These are phyloP conservation scores for Isichthys henryi DNA, from an alignment of 2,113 vertebrate genomes.

Conservation along the genomic window DNA sequence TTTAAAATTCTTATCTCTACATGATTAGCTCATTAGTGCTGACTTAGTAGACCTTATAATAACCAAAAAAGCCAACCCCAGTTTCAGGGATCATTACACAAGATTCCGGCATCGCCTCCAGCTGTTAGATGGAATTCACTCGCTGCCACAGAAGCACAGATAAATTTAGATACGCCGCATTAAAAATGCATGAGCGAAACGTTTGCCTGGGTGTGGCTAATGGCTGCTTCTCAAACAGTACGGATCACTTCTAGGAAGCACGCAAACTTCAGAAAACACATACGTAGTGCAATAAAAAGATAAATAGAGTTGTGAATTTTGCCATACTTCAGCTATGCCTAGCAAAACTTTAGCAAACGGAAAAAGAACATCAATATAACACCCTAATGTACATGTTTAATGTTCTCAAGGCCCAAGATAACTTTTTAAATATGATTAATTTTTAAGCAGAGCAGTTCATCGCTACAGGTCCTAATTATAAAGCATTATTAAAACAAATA, in stretches of 20 bases:
- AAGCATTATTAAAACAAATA: not conserved
- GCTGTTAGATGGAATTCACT: slow-evolving; percentile 24
- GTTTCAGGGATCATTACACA: slow-evolving; percentile 46
- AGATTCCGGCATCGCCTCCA: slow-evolving; percentile 38
- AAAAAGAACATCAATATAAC: not conserved
- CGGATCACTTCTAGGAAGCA: slow-evolving; percentile 36
- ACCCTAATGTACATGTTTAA: not conserved
- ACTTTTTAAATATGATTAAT: not conserved
- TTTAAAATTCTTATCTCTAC: slow-evolving; percentile 27
- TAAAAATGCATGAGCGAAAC: slow-evolving; percentile 42
- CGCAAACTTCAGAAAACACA: not conserved
- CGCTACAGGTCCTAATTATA: not conserved
- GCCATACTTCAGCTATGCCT: not conserved
- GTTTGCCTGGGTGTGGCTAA: slow-evolving; percentile 39
- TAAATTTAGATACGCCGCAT: slow-evolving; percentile 35
- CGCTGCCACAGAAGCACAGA: slow-evolving; percentile 47
- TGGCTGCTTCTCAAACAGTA: slow-evolving; percentile 49
- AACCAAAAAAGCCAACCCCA: slow-evolving; percentile 30
- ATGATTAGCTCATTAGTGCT: not conserved
- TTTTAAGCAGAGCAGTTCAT: not conserved
- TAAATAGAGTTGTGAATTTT: not conserved
- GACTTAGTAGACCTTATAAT: slow-evolving; percentile 29
- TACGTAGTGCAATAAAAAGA: not conserved
- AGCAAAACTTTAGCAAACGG: not conserved
- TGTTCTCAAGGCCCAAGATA: not conserved